Evolutionary conservation across 2,113 vertebrate species (phyloP).

Genomic region (Syngnathus scovelli): DNA sequence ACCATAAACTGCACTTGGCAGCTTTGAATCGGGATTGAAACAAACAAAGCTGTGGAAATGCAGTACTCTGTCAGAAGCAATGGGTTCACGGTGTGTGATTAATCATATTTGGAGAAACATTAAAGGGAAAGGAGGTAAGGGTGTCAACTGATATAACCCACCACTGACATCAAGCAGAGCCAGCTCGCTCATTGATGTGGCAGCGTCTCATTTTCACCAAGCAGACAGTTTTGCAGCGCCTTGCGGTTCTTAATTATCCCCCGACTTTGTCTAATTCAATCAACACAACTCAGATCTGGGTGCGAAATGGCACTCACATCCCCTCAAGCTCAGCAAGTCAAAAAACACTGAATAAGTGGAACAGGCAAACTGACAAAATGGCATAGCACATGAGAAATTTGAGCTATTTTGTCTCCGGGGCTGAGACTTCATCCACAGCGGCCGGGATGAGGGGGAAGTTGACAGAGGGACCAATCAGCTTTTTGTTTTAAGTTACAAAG

Average conservation of each 20-base stretch:
- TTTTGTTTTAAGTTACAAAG: slow-evolving; percentile 48
- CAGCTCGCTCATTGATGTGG: slow-evolving; percentile 71
- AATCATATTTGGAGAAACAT: slow-evolving; percentile 73
- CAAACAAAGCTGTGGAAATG: slow-evolving; percentile 62
- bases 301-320: slow-evolving; percentile 67
- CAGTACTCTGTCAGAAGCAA: slow-evolving; percentile 54
- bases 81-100: slow-evolving; percentile 54
- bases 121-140: slow-evolving; percentile 67
- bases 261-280: slow-evolving; percentile 78
- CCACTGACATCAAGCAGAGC: slow-evolving; percentile 63
- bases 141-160: slow-evolving; percentile 69
- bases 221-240: slow-evolving; percentile 73
- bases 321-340: slow-evolving; percentile 68
- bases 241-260: slow-evolving; percentile 76
- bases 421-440: slow-evolving; percentile 47
- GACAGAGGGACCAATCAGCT: slow-evolving; percentile 51
- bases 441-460: slow-evolving; percentile 23
- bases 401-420: slow-evolving; percentile 59
- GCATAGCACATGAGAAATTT: slow-evolving; percentile 61
- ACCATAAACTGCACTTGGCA: slow-evolving; percentile 58
- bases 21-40: slow-evolving; percentile 56
- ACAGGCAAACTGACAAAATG: slow-evolving; percentile 70
- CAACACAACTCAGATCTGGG: slow-evolving; percentile 73
- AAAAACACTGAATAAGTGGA: slow-evolving; percentile 67
- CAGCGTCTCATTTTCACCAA: slow-evolving; percentile 71